phyloP scores from a whole-genome alignment of 2,797 vertebrate genomes.

The Astyanax mexicanus region DNA sequence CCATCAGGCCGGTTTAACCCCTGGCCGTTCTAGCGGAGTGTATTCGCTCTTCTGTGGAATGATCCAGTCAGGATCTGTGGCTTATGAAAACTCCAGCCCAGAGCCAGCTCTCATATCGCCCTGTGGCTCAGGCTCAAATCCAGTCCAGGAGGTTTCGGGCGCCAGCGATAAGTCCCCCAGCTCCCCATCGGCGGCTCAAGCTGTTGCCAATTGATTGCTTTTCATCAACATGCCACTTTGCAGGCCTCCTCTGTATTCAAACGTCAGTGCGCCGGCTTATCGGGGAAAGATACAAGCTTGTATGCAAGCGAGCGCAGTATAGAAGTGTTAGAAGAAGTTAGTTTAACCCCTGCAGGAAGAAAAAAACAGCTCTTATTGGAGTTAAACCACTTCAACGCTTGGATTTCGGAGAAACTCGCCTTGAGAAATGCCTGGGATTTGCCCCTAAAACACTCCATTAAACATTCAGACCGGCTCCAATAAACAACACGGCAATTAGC shows the following conservation, averaged over 20 bases:
- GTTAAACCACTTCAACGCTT: not conserved
- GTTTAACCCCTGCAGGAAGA: slow-evolving; percentile 8
- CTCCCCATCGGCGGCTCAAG: slow-evolving; percentile 43
- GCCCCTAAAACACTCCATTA: not conserved
- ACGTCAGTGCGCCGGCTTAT: slow-evolving; percentile 23
- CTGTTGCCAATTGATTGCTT: slow-evolving; percentile 45
- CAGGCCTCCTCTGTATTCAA: slow-evolving; percentile 31
- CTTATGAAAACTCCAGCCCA: slow-evolving; percentile 38
- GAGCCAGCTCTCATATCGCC: slow-evolving; percentile 36
- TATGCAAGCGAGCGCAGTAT: not conserved
- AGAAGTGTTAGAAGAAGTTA: slow-evolving; percentile 1
- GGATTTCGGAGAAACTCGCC: not conserved
- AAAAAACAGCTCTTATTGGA: too few relatives aligned
- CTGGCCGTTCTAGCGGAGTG: slow-evolving; percentile 12
- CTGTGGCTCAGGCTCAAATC: slow-evolving; percentile 20
- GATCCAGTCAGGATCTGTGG: slow-evolving; percentile 37
- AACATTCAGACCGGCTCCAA: not conserved
- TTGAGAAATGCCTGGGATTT: not conserved
- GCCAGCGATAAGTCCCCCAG: slow-evolving; percentile 44
- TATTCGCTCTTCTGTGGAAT: not conserved
- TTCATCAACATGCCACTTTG: slow-evolving; percentile 32
- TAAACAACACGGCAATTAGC: not conserved
- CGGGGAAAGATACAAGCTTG: slow-evolving; percentile 18
- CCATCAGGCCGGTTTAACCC: slow-evolving; percentile 37
- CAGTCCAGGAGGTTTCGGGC: slow-evolving; percentile 39